phyloP scores from a whole-genome alignment of 2,888 invertebrate species.

The Nephrocerus scutellatus region DNA sequence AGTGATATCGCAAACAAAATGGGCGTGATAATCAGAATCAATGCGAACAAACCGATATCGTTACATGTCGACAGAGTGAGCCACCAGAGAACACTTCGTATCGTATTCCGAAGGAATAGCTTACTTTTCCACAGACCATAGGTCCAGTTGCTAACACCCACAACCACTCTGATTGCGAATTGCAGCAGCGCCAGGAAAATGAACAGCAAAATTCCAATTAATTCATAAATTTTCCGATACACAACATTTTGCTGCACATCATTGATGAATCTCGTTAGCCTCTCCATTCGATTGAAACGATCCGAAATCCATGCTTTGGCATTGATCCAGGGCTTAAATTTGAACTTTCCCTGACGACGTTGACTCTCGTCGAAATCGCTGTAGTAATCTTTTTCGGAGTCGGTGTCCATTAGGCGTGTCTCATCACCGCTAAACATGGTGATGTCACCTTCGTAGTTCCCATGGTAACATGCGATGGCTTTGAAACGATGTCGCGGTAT shows the following conservation, averaged over 20 bases:
- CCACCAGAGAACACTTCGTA: constrained; percentile 34
- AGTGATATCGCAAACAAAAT: constrained; percentile 29
- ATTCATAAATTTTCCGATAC: too few species aligned
- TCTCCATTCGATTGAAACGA: too few species aligned
- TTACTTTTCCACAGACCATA: constrained; percentile 24
- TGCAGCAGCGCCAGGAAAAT: too few species aligned
- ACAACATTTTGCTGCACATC: too few species aligned
- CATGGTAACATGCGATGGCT: constrained; percentile 17
- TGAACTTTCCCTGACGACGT: too few species aligned
- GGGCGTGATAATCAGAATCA: constrained; percentile 26
- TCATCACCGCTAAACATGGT: constrained; percentile 14
- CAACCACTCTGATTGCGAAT: constrained; percentile 1
- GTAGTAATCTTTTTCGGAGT: constrained; percentile 30
- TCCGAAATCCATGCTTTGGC: too few species aligned
- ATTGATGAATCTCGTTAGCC: too few species aligned
- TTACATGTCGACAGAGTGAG: constrained; percentile 32
- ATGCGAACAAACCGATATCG: constrained; percentile 27
- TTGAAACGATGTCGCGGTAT: constrained; percentile 3
- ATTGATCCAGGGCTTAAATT: too few species aligned
- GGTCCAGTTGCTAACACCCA: constrained; percentile 1
- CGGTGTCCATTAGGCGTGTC: constrained; percentile 25
- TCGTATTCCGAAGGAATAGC: constrained; percentile 23
- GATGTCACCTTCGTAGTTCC: constrained; percentile 32
- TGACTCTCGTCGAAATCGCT: constrained; percentile 16
- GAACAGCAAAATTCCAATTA: too few species aligned